Percentiles rank a stretch among this genome's conserved stretches.
phyloP scores from a whole-genome alignment of 2,113 vertebrate genomes.

The Corynorhinus townsendii region DNA sequence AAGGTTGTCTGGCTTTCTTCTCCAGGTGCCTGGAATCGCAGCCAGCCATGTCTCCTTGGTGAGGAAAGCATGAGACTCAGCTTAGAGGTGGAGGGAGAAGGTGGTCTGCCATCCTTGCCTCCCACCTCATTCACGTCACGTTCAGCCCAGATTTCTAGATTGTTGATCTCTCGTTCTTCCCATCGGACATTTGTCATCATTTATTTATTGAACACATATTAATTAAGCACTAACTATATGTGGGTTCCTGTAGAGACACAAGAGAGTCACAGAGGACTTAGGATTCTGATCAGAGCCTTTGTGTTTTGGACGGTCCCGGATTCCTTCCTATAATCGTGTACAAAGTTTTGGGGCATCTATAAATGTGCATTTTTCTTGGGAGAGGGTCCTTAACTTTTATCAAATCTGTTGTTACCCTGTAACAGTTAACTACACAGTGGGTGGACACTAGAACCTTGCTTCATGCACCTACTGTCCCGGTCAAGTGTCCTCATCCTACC shows the following conservation, averaged over 20 bases:
- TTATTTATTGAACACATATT: neutral
- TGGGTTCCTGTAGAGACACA: neutral
- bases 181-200: neutral
- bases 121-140: neutral
- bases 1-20: neutral
- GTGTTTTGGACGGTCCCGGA: neutral
- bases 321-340: neutral
- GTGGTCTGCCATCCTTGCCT: neutral
- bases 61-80: neutral
- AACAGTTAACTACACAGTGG: neutral
- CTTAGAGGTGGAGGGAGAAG: neutral
- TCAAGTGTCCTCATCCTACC: neutral
- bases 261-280: neutral
- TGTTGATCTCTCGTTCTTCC: neutral
- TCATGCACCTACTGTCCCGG: neutral
- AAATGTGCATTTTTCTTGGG: neutral
- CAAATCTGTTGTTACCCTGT: neutral
- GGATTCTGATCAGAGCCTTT: neutral
- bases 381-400: neutral
- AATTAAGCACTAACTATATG: neutral
- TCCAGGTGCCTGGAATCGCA: neutral
- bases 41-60: neutral
- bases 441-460: neutral
- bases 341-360: neutral
- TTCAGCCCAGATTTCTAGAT: neutral